Conservation (phyloP, 2,888 invertebrate genomes). For the Cheilosia urbana region DNA sequence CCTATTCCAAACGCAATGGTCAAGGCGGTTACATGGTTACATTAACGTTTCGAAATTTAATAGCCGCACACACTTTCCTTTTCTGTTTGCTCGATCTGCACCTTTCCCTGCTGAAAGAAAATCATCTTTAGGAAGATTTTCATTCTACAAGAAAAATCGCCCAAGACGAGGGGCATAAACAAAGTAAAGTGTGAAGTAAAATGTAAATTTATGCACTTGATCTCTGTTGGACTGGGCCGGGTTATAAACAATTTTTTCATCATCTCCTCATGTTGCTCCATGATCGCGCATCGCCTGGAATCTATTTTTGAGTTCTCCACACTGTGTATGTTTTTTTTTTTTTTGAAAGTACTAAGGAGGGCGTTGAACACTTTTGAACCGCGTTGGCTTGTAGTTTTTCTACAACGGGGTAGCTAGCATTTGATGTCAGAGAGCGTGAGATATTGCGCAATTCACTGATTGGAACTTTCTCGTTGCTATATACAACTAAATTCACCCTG, state of each 20-base stretch:
- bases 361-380: slow-evolving; percentile 23
- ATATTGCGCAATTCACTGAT: slow-evolving; percentile 46
- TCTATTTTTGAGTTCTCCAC: slow-evolving; percentile 43
- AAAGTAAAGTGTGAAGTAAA: slow-evolving; percentile 53
- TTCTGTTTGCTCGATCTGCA: slow-evolving; percentile 3
- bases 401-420: not conserved
- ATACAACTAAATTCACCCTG: slow-evolving; percentile 53
- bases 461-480: slow-evolving; percentile 52
- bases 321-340: slow-evolving; percentile 2
- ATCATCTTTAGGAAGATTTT: slow-evolving; percentile 29
- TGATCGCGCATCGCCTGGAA: slow-evolving; percentile 14
- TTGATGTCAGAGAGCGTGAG: slow-evolving; percentile 24
- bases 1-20: slow-evolving; percentile 18
- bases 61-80: slow-evolving; percentile 60
- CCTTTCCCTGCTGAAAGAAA: not conserved
- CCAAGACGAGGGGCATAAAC: not conserved
- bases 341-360: slow-evolving; percentile 13
- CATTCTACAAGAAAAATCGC: slow-evolving; percentile 40
- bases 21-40: slow-evolving; percentile 33
- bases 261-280: slow-evolving; percentile 54
- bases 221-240: slow-evolving; percentile 41
- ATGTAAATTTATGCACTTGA: slow-evolving; percentile 70
- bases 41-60: slow-evolving; percentile 58
- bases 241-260: slow-evolving; percentile 64
- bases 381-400: slow-evolving; percentile 2